phyloP scores from a whole-genome alignment of 2,113 vertebrate species.

The Halichoerus grypus region DNA sequence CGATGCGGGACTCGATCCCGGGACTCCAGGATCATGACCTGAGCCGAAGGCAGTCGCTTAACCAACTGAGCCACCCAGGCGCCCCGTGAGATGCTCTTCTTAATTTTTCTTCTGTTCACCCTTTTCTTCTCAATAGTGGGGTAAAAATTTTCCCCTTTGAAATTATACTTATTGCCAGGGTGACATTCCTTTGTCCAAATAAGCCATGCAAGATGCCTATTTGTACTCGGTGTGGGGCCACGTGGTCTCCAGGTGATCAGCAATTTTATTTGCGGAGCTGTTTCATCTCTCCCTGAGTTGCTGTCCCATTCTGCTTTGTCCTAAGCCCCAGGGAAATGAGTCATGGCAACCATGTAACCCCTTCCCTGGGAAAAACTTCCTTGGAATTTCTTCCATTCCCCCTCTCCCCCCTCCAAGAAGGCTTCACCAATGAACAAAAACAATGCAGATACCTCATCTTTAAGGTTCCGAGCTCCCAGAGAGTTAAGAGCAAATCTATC shows the following conservation, averaged over 20 bases:
- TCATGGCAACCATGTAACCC: too few relatives aligned
- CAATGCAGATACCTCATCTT: neutral
- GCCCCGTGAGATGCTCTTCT: too few relatives aligned
- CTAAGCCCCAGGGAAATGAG: too few relatives aligned
- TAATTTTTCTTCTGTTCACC: neutral
- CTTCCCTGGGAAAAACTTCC: neutral
- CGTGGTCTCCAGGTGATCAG: too few relatives aligned
- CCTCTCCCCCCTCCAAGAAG: neutral
- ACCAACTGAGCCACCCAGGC: too few relatives aligned
- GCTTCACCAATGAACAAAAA: neutral
- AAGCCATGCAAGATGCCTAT: neutral
- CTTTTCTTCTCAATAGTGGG: neutral
- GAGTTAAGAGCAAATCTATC: neutral
- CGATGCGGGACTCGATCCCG: too few relatives aligned
- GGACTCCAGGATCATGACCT: too few relatives aligned
- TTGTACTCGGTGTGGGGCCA: fast-evolving
- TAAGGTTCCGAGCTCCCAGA: neutral
- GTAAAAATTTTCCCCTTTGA: neutral
- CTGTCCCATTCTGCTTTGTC: neutral
- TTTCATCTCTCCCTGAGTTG: neutral
- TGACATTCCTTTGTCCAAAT: neutral
- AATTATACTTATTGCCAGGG: neutral
- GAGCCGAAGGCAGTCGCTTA: too few relatives aligned
- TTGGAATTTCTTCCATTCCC: neutral
- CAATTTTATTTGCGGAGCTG: neutral